phyloP scores from a whole-genome alignment of 2,888 invertebrate genomes.

The Archips crataeganus region DNA sequence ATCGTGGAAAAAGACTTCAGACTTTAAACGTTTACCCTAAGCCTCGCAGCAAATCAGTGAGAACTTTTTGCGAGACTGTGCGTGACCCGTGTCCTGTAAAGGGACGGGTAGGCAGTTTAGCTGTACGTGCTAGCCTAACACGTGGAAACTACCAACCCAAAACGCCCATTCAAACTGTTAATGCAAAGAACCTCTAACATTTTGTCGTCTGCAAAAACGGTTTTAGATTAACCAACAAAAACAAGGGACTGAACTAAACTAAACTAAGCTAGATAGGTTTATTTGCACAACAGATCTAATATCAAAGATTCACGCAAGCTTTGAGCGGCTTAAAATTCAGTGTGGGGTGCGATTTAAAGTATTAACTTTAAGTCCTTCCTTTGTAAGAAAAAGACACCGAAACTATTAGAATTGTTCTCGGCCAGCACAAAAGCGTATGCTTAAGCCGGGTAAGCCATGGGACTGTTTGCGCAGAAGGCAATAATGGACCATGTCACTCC shows the following conservation, averaged over 20 bases:
- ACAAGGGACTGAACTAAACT: not conserved
- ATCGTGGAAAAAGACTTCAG: constrained; percentile 1
- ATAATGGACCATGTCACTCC: constrained; percentile 75
- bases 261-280: not conserved
- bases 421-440: constrained; percentile 56
- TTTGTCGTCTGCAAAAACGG: constrained; percentile 17
- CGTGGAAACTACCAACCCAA: constrained; percentile 15
- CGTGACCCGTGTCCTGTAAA: constrained; percentile 22
- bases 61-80: constrained; percentile 23
- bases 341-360: constrained; percentile 24
- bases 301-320: not conserved
- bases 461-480: constrained; percentile 79
- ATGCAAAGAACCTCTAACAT: constrained; percentile 13
- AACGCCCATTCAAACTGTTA: constrained; percentile 17
- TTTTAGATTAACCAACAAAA: constrained; percentile 17
- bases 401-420: constrained; percentile 32
- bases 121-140: constrained; percentile 17
- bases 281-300: not conserved
- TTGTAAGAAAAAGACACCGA: constrained; percentile 31
- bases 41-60: constrained; percentile 19
- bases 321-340: constrained; percentile 10
- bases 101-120: constrained; percentile 24
- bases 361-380: constrained; percentile 30
- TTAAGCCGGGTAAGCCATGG: constrained; percentile 66
- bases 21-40: constrained; percentile 20